A percentile compares a stretch with the other conserved stretches of the same genome.
phyloP scores from a whole-genome alignment of 2,888 invertebrate genomes.

The Spodoptera exigua region DNA sequence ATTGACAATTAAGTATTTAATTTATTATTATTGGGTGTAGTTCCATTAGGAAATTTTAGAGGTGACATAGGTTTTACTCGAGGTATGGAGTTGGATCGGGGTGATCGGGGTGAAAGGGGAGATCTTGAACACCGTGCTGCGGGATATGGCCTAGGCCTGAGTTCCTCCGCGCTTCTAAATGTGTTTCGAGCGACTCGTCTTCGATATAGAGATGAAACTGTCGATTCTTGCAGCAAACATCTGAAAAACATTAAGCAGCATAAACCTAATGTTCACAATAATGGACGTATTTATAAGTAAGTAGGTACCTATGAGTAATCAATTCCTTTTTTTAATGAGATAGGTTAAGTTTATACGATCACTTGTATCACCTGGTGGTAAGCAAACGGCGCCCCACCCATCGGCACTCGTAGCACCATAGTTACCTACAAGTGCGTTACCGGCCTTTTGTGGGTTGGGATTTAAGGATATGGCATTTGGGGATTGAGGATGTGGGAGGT shows the following conservation, averaged over 20 bases:
- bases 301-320: too few relatives aligned
- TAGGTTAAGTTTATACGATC: too few relatives aligned
- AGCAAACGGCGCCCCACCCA: too few relatives aligned
- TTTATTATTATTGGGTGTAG: conserved; percentile 43
- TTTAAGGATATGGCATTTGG: too few relatives aligned
- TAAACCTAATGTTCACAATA: too few relatives aligned
- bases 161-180: conserved; percentile 81
- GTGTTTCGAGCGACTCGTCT: conserved; percentile 75
- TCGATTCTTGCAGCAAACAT: conserved; percentile 81
- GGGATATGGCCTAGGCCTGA: conserved; percentile 77
- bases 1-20: conserved; percentile 27
- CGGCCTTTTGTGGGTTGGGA: too few relatives aligned
- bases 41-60: conserved; percentile 70
- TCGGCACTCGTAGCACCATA: too few relatives aligned
- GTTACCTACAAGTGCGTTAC: too few relatives aligned
- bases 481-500: too few relatives aligned
- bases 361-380: too few relatives aligned
- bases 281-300: too few relatives aligned
- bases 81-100: conserved; percentile 77
- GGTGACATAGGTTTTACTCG: conserved; percentile 71
- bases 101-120: conserved; percentile 64
- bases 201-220: conserved; percentile 75
- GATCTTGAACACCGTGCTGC: conserved; percentile 60
- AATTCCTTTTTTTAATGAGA: too few relatives aligned
- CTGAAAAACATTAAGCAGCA: conserved; percentile 70